Evolutionary conservation across 2,888 invertebrate species (phyloP).

Genomic region (Drepanosiphum platanoidis): DNA sequence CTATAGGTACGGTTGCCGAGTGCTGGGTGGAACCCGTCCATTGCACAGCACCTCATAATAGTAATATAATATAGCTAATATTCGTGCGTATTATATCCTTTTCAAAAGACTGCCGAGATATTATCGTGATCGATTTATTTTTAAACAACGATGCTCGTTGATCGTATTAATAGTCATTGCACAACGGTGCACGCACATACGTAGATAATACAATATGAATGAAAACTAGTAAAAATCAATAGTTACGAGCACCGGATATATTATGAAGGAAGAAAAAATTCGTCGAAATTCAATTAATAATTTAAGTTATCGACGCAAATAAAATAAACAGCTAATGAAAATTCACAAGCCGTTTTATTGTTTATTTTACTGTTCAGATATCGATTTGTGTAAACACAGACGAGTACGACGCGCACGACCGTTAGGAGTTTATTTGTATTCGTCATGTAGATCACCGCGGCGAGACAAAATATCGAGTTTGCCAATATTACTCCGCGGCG

Average conservation of each 20-base stretch:
- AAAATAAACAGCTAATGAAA: background rate
- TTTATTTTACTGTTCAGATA: background rate
- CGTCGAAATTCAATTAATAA: background rate
- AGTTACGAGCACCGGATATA: no score
- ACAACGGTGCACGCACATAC: background rate
- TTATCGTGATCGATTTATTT: background rate
- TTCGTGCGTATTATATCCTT: background rate
- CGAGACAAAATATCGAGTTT: background rate
- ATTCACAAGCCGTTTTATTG: background rate
- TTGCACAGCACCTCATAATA: background rate
- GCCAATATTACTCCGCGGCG: background rate
- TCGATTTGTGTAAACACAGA: background rate
- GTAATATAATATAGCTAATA: background rate
- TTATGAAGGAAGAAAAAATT: no score
- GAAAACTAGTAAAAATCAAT: background rate
- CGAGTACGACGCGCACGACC: background rate
- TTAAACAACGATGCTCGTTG: background rate
- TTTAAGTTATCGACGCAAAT: background rate
- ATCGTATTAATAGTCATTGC: background rate
- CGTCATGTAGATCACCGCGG: no score
- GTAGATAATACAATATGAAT: no score
- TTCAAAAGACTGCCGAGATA: background rate
- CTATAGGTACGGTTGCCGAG: constrained; percentile 2
- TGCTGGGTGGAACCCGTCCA: constrained; percentile 30
- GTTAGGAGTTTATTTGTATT: background rate